Evolutionary conservation across 2,113 vertebrate species (phyloP).

Genomic region (Cyanistes caeruleus): DNA sequence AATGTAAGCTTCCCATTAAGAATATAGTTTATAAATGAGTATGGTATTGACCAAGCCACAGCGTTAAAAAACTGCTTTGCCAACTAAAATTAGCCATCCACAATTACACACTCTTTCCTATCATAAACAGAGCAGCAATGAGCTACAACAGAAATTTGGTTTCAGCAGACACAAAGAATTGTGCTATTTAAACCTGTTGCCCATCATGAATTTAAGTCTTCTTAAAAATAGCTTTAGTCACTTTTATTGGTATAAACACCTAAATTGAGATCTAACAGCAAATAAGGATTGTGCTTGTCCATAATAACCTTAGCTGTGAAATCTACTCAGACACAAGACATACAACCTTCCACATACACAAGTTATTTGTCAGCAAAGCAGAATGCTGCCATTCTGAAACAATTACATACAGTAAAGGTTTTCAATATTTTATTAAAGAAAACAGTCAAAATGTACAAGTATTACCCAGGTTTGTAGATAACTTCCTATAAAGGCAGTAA

Average conservation of each 20-base stretch:
- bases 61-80: slow-evolving; percentile 53
- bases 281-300: slow-evolving; percentile 68
- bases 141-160: slow-evolving; percentile 47
- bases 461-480: slow-evolving; percentile 67
- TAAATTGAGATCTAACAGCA: slow-evolving; percentile 64
- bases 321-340: slow-evolving; percentile 68
- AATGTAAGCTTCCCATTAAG: slow-evolving; percentile 36
- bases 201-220: slow-evolving; percentile 67
- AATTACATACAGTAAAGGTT: slow-evolving; percentile 75
- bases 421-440: slow-evolving; percentile 77
- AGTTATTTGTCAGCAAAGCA: slow-evolving; percentile 72
- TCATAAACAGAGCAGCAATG: slow-evolving; percentile 30
- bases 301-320: slow-evolving; percentile 60
- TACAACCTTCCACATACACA: slow-evolving; percentile 75
- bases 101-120: slow-evolving; percentile 30
- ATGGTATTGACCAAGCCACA: slow-evolving; percentile 55
- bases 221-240: slow-evolving; percentile 65
- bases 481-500: slow-evolving; percentile 72
- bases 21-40: not conserved
- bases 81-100: slow-evolving; percentile 40
- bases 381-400: slow-evolving; percentile 72
- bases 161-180: slow-evolving; percentile 49
- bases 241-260: slow-evolving; percentile 73
- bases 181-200: slow-evolving; percentile 61
- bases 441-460: slow-evolving; percentile 78